phyloP scores from a whole-genome alignment of 2,113 vertebrate genomes.

The Seriola rivoliana region DNA sequence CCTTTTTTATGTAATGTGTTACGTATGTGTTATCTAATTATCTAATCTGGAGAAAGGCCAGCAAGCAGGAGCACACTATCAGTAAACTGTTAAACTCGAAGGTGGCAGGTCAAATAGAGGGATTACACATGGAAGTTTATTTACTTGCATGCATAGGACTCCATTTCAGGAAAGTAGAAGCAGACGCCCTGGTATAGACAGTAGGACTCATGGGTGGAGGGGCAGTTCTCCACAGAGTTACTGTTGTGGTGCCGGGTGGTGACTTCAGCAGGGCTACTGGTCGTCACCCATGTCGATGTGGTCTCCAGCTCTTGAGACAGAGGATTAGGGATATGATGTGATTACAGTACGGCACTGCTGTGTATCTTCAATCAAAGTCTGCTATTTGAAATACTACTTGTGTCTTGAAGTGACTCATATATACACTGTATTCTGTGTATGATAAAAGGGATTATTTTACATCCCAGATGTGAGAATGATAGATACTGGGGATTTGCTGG shows the following conservation, averaged over 20 bases:
- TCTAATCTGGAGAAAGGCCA: not conserved
- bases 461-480: not conserved
- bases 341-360: not conserved
- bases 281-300: slow-evolving; percentile 32
- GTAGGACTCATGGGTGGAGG: slow-evolving; percentile 86
- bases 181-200: slow-evolving; percentile 91
- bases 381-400: not conserved
- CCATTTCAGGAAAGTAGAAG: slow-evolving; percentile 88
- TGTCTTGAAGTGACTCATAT: too few relatives aligned
- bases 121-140: slow-evolving; percentile 41
- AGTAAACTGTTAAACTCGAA: not conserved
- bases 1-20: too few relatives aligned
- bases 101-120: not conserved
- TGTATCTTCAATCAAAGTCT: not conserved
- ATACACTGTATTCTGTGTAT: not conserved
- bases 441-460: not conserved
- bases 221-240: slow-evolving; percentile 81
- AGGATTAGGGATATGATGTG: not conserved
- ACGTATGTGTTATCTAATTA: not conserved
- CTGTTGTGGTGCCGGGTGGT: slow-evolving; percentile 63
- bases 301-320: slow-evolving; percentile 44
- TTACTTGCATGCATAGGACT: slow-evolving; percentile 94
- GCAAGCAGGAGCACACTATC: not conserved
- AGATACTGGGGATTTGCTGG: not conserved
- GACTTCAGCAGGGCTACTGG: slow-evolving; percentile 65